Conservation (phyloP, 1,140 invertebrate species). For the Schlechtendalia chinensis region DNA sequence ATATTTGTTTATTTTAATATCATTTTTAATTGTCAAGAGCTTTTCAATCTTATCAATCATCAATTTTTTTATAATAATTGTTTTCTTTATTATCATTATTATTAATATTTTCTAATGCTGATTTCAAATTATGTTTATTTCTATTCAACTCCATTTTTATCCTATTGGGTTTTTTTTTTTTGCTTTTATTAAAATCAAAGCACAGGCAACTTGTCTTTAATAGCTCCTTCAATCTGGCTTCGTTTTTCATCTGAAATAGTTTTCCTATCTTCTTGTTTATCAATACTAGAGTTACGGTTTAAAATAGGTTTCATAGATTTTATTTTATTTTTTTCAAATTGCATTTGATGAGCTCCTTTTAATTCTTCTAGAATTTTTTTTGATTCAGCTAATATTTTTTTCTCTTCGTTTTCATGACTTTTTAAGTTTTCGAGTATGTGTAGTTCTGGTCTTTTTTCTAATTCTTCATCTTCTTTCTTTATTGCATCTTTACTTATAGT, state of each 20-base stretch:
- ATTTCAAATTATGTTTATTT: conserved; percentile 6
- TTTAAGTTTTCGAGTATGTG: conserved; percentile 62
- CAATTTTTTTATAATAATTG: conserved; percentile 35
- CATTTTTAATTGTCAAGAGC: neutral
- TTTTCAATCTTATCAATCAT: neutral
- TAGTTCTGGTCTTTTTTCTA: conserved; percentile 58
- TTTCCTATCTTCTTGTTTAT: neutral
- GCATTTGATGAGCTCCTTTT: conserved; percentile 57
- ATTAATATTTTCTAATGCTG: neutral
- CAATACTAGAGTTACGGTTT: neutral
- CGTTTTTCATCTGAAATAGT: conserved; percentile 8
- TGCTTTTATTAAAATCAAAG: conserved; percentile 18
- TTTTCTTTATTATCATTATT: neutral
- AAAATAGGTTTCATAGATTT: conserved; percentile 51
- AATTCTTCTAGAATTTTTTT: conserved; percentile 62
- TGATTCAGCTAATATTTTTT: conserved; percentile 62
- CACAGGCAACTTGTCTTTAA: conserved; percentile 26
- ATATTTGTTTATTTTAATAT: neutral
- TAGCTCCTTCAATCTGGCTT: neutral
- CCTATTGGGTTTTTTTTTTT: conserved; percentile 53
- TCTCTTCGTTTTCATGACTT: conserved; percentile 61
- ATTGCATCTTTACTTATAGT: conserved; percentile 57
- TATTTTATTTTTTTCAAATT: conserved; percentile 56
- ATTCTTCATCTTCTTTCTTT: conserved; percentile 61
- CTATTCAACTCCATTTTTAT: conserved; percentile 57